Base-by-base conservation (phyloP, 2,113 vertebrate species). In the Lepus europaeus region DNA sequence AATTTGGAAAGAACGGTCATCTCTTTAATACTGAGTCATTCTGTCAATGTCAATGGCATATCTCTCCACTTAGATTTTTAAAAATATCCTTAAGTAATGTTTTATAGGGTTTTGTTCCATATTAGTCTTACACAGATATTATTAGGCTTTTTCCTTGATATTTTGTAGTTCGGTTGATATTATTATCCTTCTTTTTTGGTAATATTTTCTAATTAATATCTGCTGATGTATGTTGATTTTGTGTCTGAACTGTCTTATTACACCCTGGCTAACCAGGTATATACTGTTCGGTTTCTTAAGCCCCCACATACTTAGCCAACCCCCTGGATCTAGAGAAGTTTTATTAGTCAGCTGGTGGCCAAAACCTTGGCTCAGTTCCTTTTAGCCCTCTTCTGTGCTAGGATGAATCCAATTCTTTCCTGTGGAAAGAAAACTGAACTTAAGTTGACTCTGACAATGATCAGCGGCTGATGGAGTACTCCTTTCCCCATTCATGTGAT, bases 121-220 rank as follows among this genome's bases (percentile, higher is more conserved):
- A 88, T 78, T 79, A 39, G 17, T 66, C 31, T 56, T 79, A 72
- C 17, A 87, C 27, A 85, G 63, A 51, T 77, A 39, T 72, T 72
- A 25, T 84, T 74, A 89, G 22, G 11, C 53, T 89, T 94, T 68
- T 92, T 79, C 68, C 25, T 85, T 61, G 45, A 80, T 64, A 76
- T 36, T 66, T 33, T 79, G 69, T 61, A 91, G 13, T 72, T 91
- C 66, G 19, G 29, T 56, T 70, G 39, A 49, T 31, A 59, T 61
- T 74, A n/a, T 70, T 81, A 76, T 80, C 64, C n/a, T 66, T 7
- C 69, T 89, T 85, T 76, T 49, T 36, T 61, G 6, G 9, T 36
- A 74, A 51, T 29, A 69, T 76, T 69, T 76, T 89, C n/a, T 89
- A 86, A 76, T 86, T 89, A 53, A 49, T 86, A 89, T 81, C 19